Percentiles rank a stretch among this genome's conserved stretches.
These are phyloP conservation scores for Trachelipus rathkii DNA, from an alignment of 1,140 invertebrate species.

Conservation along the genomic window DNA sequence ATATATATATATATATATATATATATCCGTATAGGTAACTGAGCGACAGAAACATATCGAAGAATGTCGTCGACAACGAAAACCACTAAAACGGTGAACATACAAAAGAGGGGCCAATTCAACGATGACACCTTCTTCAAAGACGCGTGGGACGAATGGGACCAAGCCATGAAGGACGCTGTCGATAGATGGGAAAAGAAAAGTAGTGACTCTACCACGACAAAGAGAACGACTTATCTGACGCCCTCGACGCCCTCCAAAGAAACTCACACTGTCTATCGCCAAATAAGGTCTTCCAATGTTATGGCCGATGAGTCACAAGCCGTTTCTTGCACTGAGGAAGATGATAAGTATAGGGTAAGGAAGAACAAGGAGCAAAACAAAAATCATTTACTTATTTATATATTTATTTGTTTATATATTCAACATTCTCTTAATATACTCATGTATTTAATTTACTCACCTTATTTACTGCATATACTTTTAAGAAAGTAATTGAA, in stretches of 20 bases:
- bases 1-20: conserved; percentile 13
- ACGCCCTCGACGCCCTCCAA: conserved; percentile 6
- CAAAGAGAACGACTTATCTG: conserved; percentile 22
- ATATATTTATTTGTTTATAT: no score
- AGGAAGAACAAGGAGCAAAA: background rate
- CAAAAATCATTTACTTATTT: no score
- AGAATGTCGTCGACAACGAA: conserved; percentile 30
- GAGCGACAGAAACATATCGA: no score
- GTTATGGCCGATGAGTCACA: conserved; percentile 42
- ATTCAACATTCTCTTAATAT: no score
- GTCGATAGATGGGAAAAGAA: conserved; percentile 38
- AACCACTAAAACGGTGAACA: conserved; percentile 38
- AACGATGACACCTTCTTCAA: conserved; percentile 45
- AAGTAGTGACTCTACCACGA: conserved; percentile 32
- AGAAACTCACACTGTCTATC: conserved; percentile 39
- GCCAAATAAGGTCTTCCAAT: conserved; percentile 44
- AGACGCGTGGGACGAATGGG: conserved; percentile 43
- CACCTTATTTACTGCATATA: no score
- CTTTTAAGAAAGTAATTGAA: no score
- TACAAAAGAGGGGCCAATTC: conserved; percentile 39
- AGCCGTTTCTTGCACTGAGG: conserved; percentile 44
- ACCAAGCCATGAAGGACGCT: conserved; percentile 44
- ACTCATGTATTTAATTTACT: no score
- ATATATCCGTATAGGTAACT: no score
- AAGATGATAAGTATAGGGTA: conserved; percentile 45